phyloP scores from a whole-genome alignment of 2,797 vertebrate species.

The Prionace glauca region DNA sequence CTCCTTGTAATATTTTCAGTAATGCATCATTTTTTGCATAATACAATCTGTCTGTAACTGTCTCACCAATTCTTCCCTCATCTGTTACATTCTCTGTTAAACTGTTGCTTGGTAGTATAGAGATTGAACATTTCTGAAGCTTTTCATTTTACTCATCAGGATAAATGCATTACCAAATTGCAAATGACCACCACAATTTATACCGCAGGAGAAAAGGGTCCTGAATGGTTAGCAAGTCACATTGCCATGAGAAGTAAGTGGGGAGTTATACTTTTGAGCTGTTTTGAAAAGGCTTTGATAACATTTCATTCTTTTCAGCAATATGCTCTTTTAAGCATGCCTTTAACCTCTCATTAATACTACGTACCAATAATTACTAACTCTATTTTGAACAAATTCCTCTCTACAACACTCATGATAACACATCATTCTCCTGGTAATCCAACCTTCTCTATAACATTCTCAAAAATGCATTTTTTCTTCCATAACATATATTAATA shows the following conservation, averaged over 20 bases:
- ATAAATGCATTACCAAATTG: no score
- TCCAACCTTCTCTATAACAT: not conserved
- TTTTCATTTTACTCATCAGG: no score
- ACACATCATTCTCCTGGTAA: not conserved
- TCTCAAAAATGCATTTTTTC: not conserved
- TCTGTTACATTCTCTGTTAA: not conserved
- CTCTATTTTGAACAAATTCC: not conserved
- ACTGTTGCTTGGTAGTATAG: not conserved
- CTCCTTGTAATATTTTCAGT: not conserved
- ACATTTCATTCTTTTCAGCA: no score
- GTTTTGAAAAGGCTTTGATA: no score
- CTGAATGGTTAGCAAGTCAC: no score
- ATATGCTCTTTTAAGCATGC: no score
- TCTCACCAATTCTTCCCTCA: conserved; percentile 2
- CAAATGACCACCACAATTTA: no score
- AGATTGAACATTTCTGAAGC: not conserved
- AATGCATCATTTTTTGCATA: not conserved
- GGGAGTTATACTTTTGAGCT: no score
- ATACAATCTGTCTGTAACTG: not conserved
- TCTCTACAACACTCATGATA: not conserved
- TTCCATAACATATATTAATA: not conserved
- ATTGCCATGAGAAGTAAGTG: no score
- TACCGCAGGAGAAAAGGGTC: no score
- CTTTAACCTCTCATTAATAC: not conserved
- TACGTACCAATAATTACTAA: no score